Evolutionary conservation across 2,797 vertebrate genomes (phyloP).

Genomic region (Propithecus deckenii): DNA sequence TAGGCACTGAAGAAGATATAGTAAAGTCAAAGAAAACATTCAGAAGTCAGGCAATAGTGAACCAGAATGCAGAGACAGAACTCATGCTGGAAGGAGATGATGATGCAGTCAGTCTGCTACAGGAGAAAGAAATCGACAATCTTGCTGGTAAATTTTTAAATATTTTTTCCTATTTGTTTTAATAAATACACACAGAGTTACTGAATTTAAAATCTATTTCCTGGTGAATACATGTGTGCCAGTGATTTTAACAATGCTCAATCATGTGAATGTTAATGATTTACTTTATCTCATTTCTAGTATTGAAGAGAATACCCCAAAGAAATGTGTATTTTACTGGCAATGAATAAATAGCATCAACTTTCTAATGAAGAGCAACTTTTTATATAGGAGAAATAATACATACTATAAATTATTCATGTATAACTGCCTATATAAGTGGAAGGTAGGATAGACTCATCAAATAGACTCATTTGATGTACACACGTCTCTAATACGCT

Average conservation of each 20-base stretch:
- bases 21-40: constrained; percentile 95
- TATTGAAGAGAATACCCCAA: background rate
- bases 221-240: background rate
- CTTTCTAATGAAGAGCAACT: background rate
- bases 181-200: background rate
- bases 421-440: background rate
- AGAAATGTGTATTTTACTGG: background rate
- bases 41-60: constrained; percentile 95
- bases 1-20: constrained; percentile 94
- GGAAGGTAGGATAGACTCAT: background rate
- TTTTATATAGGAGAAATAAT: background rate
- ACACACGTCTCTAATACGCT: accelerated
- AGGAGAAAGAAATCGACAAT: constrained; percentile 99
- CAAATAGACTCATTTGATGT: background rate
- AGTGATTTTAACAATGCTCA: background rate
- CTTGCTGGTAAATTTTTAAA: constrained; percentile 91
- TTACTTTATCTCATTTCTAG: background rate
- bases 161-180: background rate
- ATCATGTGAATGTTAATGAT: background rate
- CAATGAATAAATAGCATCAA: background rate
- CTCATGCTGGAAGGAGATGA: constrained; percentile 99
- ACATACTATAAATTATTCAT: background rate
- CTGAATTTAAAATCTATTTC: background rate
- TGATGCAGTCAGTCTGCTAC: constrained; percentile 96
- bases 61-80: constrained; percentile 96